Base-by-base conservation (phyloP, 2,888 invertebrate species). In the Resseliella maxima region DNA sequence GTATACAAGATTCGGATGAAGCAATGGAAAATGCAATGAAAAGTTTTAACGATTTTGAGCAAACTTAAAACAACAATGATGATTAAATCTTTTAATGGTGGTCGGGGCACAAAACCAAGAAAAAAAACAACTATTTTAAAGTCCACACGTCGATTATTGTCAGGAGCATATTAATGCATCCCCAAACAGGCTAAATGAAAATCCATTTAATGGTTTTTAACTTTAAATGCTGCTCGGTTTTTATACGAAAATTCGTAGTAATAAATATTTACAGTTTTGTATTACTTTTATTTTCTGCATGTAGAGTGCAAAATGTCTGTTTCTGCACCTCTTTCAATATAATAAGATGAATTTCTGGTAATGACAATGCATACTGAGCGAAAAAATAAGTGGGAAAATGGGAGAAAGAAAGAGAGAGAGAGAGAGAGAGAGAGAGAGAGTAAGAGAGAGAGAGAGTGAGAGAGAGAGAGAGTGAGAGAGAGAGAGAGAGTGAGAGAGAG, bases 201-300 rank as follows among this genome's bases (percentile, higher is more conserved):
- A 12, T 15, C 35, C 46, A 50, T 18, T 18, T 72, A 72, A 72
- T 72, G 31, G 72, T 72, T 72, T 72, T 12, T 2, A 72, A 72
- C 72, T 72, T 72, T 72, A 31, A 72, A n/a, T n/a, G n/a, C n/a
- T 31, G 15, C 31, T 72, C 72, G 72, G n/a, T 15, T 31, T n/a
- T 27, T 72, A n/a, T n/a, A n/a, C 21, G 27, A 72, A 72, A 72
- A 72, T 72, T 15, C 72, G 21, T 31, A n/a, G 1, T 27, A 59
- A 72, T 72, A 72, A 72, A 72, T 72, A 72, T 72, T 72, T 72
- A 72, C 72, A 72, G 12, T 72, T 35, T n/a, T n/a, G n/a, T n/a
- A n/a, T n/a, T n/a, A n/a, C n/a, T n/a, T n/a, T n/a, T n/a, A n/a
- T n/a, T n/a, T n/a, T n/a, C n/a, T n/a, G n/a, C n/a, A n/a, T n/a